Base-by-base conservation (phyloP, 2,113 vertebrate genomes). In the Burhinus bistriatus region DNA sequence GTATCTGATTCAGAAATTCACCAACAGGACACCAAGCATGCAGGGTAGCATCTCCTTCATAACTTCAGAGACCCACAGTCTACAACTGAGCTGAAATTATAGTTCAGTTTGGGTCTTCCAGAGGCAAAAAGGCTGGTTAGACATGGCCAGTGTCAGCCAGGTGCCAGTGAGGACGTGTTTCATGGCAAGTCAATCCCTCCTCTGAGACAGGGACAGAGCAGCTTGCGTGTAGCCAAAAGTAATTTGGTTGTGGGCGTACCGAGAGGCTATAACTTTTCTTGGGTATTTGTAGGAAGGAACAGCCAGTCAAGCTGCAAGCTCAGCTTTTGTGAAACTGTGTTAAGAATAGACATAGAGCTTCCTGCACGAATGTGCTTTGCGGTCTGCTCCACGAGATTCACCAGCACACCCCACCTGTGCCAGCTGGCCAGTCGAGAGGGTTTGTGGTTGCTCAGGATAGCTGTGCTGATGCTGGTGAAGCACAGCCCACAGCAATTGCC, bases 231-330 rank as follows among this genome's bases (percentile, higher is more conserved):
- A 38, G 27, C 36, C 68, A 38, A n/a, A 72, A 51, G 11, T 38
- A 66, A 1, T 34, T 62, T 62, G 15, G 6, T 3, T 1, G 1
- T 65, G 70, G 44, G 4, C 0, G 1, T 9, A 54, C 22, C 6
- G 4, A 19, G 0, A 23, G 21, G 36, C 62, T 49, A 1, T 40
- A 40, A 6, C 5, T 30, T 38, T n/a, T 59, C 32, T 64, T 62
- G 16, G 12, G 9, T 71, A 3, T 66, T 76, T 44, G 18, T 68
- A 49, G 52, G 42, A 81, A 59, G 72, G 44, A 47, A 44, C 61
- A 96, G 49, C 30, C 40, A 55, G 79, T 11, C 34, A 68, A 71
- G 27, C 61, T 83, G 65, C 5, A 8, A 79, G 32, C 9, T 95
- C n/a, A 76, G 68, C 77, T 71, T 36, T 25, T 51, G n/a, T 44